Evolutionary conservation across 2,797 vertebrate genomes (phyloP).

Genomic region (Jordanella pulchra): DNA sequence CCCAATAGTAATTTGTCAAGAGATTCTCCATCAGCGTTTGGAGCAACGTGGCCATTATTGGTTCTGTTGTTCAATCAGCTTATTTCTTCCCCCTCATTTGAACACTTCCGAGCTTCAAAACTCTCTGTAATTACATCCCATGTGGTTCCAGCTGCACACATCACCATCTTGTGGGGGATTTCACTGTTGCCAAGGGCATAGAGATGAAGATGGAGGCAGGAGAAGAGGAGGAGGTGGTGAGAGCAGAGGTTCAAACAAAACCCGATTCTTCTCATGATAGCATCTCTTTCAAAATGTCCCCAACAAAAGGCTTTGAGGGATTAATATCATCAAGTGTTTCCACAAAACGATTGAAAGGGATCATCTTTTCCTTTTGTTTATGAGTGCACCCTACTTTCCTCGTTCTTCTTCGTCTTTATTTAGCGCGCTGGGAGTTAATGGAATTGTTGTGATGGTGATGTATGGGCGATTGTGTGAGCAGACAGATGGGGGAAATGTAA

Average conservation of each 20-base stretch:
- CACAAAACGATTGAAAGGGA: constrained; percentile 40
- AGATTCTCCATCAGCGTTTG: constrained; percentile 52
- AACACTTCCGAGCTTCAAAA: constrained; percentile 48
- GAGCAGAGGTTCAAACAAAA: constrained; percentile 24
- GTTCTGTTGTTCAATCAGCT: constrained; percentile 60
- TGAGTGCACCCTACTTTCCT: constrained; percentile 34
- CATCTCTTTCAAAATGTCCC: constrained; percentile 51
- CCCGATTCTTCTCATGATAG: constrained; percentile 30
- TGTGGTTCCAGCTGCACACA: constrained; percentile 48
- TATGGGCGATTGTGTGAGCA: constrained; percentile 62
- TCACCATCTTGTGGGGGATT: constrained; percentile 55
- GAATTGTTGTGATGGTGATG: constrained; percentile 78
- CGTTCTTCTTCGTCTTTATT: constrained; percentile 32
- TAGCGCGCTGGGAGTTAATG: constrained; percentile 70
- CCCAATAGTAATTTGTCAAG: constrained; percentile 46
- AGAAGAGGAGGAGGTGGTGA: constrained; percentile 13
- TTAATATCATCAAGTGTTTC: constrained; percentile 60
- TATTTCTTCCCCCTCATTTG: constrained; percentile 35
- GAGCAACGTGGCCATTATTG: constrained; percentile 56
- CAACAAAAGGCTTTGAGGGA: constrained; percentile 63
- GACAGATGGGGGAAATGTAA: constrained; percentile 79
- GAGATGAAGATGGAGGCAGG: constrained; percentile 31
- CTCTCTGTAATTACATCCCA: constrained; percentile 69
- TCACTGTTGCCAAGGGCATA: constrained; percentile 58
- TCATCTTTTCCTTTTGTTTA: constrained; percentile 66